These are phyloP conservation scores for Lysandra bellargus DNA, from an alignment of 2,888 invertebrate species.

Conservation along the genomic window DNA sequence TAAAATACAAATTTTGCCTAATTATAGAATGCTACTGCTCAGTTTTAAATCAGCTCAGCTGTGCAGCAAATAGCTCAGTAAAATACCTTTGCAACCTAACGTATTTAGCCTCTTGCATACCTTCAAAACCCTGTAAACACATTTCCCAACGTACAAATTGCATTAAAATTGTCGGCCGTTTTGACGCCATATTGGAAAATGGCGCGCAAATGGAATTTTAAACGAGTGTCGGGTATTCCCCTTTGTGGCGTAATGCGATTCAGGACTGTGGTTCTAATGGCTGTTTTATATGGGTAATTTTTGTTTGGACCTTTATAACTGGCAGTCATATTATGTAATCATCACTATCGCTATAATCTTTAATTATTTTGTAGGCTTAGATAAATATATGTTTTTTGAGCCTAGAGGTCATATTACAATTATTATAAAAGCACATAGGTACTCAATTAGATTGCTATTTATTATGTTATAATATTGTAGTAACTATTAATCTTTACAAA, in stretches of 20 bases:
- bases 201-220: conserved; percentile 29
- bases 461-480: too few species aligned
- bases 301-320: not conserved
- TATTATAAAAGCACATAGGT: too few species aligned
- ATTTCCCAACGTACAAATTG: not conserved
- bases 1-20: not conserved
- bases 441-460: too few species aligned
- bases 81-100: not conserved
- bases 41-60: too few species aligned
- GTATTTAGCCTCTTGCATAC: not conserved
- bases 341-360: too few species aligned
- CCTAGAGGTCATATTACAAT: too few species aligned
- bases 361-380: too few species aligned
- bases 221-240: conserved; percentile 27
- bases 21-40: too few species aligned
- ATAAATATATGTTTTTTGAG: too few species aligned
- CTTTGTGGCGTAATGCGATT: not conserved
- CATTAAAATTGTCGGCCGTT: not conserved
- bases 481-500: too few species aligned
- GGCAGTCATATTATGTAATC: too few species aligned
- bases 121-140: not conserved
- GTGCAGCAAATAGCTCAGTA: not conserved
- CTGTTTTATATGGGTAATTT: not conserved
- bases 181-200: conserved; percentile 29
- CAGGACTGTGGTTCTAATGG: not conserved